Evolutionary conservation across 2,888 invertebrate genomes (phyloP), one percentile per base, ranked within the genome.

Genomic region (Noctua comes): DNA sequence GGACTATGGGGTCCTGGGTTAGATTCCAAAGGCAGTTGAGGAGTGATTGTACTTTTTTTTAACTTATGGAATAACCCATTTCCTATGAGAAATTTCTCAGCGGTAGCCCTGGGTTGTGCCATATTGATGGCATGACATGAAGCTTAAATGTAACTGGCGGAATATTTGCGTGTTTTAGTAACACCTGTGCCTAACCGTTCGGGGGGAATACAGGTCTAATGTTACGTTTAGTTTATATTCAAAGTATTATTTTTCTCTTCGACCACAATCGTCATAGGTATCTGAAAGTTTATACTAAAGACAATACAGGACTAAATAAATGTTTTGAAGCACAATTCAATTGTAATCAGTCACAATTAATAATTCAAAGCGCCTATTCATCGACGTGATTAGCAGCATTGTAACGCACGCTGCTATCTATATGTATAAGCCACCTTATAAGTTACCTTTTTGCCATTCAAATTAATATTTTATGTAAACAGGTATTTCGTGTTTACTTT

Each of bases 241-340:
- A 40, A 36, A 13, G 36, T 65, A 64, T 36, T 24, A 21, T 65
- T 36, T 36, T 36, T 65, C 36, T 40, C 59, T 27, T 64, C 1
- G 21, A 36, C 21, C 64, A 36, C 21, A 5, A 8, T 64, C 64
- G 36, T 24, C 36, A 36, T 59, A 59, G 16, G 2, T 16, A 2
- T 48, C 21, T 73, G 36, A 73, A 70, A 48, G n/a, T 69, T 48
- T 5, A 57, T 57, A 48, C 18, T 48, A 70, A 46, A 68, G 18
- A 36, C 43, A 72, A 43, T 31, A 43, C 66, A 24, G 48, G n/a
- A 21, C 16, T 59, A 16, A 27, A 16, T 59, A 27, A 48, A 70
- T 73, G 48, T 73, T 73, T 48, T 73, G 73, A 36, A 73, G n/a
- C 5, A 18, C 43, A 24, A n/a, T 73, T 48, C 70, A 70, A 73